These are phyloP conservation scores for Psittacula cyanocephala DNA, from an alignment of 2,113 vertebrate species.

Conservation along the genomic window DNA sequence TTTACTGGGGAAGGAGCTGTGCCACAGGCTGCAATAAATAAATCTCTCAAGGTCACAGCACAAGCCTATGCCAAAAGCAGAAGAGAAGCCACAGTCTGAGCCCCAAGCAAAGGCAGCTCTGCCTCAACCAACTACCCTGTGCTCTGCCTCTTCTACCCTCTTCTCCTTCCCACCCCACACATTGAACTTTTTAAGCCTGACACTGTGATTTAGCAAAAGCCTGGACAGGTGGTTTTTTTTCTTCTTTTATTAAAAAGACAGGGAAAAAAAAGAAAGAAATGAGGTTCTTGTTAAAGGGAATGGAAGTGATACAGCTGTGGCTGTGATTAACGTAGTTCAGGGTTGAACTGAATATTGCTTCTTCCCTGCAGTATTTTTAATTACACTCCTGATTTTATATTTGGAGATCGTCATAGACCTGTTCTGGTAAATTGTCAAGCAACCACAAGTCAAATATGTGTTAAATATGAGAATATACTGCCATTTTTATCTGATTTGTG, in stretches of 20 bases:
- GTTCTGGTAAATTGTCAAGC: slow-evolving; percentile 91
- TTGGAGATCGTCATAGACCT: slow-evolving; percentile 79
- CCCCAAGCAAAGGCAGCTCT: neutral
- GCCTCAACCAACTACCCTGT: neutral
- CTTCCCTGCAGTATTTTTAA: slow-evolving; percentile 74
- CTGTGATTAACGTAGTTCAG: slow-evolving; percentile 62
- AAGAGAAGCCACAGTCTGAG: neutral
- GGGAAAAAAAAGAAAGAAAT: neutral
- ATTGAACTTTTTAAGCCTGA: neutral
- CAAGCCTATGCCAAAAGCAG: neutral
- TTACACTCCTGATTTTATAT: slow-evolving; percentile 77
- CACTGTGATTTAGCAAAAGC: slow-evolving; percentile 25
- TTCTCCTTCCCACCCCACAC: neutral
- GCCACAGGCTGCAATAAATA: neutral
- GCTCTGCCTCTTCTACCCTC: neutral
- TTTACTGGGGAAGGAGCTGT: neutral
- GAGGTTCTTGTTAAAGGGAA: slow-evolving; percentile 47
- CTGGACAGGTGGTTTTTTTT: neutral
- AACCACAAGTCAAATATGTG: slow-evolving; percentile 96
- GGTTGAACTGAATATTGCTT: slow-evolving; percentile 71
- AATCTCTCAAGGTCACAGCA: neutral
- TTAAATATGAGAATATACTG: slow-evolving; percentile 97
- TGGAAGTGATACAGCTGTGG: slow-evolving; percentile 45
- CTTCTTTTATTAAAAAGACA: neutral
- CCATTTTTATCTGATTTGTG: slow-evolving; percentile 99